Evolutionary conservation across 2,113 vertebrate genomes (phyloP).

Genomic region (Chauna torquata): DNA sequence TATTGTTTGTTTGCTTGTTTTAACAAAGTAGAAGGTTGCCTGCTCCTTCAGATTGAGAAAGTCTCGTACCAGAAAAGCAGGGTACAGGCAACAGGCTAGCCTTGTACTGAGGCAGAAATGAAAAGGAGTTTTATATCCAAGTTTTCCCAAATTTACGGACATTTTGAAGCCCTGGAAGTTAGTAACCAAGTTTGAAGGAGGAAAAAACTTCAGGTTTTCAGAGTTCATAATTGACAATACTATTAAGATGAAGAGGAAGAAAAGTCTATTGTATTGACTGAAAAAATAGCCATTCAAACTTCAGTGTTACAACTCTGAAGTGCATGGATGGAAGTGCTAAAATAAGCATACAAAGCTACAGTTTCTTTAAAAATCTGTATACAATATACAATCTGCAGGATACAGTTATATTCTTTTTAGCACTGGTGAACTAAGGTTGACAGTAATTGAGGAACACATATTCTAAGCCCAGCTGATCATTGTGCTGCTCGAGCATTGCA

Average conservation of each 20-base stretch:
- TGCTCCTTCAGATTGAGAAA: neutral
- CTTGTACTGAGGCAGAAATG: neutral
- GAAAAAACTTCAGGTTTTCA: neutral
- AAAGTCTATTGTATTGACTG: slow-evolving; percentile 45
- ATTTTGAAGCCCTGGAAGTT: neutral
- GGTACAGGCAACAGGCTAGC: neutral
- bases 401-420: slow-evolving; percentile 16
- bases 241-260: slow-evolving; percentile 10
- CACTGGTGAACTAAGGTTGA: neutral
- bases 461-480: neutral
- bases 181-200: neutral
- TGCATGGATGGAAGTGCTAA: slow-evolving; percentile 55
- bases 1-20: neutral
- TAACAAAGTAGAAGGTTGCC: neutral
- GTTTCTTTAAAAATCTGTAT: slow-evolving; percentile 1
- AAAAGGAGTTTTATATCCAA: neutral
- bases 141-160: neutral
- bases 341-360: slow-evolving; percentile 59
- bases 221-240: slow-evolving; percentile 28
- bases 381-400: slow-evolving; percentile 47
- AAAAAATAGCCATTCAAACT: slow-evolving; percentile 45
- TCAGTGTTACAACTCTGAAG: neutral
- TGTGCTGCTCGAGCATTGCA: neutral
- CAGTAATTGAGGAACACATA: neutral
- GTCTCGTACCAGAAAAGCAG: neutral